Evolutionary conservation across 2,797 vertebrate genomes (phyloP).

Genomic region (Clarias fuscus): DNA sequence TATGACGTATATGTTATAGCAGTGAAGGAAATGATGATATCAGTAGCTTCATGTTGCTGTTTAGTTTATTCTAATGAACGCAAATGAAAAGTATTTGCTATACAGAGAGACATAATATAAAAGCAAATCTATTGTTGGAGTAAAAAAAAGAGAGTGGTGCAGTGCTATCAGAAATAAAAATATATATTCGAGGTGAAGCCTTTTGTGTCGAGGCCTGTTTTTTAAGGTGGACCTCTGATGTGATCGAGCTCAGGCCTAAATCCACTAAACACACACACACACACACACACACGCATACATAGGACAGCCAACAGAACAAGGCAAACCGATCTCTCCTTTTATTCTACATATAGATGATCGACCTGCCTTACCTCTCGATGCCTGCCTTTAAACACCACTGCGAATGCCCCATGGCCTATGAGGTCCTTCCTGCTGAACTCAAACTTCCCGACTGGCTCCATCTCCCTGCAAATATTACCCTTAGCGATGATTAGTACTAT

Average conservation of each 20-base stretch:
- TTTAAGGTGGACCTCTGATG: slow-evolving; percentile 48
- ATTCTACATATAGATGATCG: neutral
- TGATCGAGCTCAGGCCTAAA: neutral
- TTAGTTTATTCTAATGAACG: neutral
- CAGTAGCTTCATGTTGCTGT: neutral
- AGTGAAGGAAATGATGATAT: too few relatives aligned
- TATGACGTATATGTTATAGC: neutral
- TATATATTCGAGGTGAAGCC: neutral
- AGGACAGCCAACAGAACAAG: neutral
- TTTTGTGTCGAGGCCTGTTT: slow-evolving; percentile 27
- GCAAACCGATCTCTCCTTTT: neutral
- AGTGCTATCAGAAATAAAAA: neutral
- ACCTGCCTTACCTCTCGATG: slow-evolving; percentile 82
- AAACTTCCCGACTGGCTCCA: slow-evolving; percentile 94
- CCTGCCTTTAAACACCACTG: slow-evolving; percentile 94
- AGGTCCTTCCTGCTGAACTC: slow-evolving; percentile 97
- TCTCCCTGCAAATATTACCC: slow-evolving; percentile 48
- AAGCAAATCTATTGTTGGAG: neutral
- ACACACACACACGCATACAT: neutral
- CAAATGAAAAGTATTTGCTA: neutral
- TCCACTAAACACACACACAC: neutral
- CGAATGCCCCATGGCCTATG: slow-evolving; percentile 96
- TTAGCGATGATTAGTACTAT: slow-evolving; percentile 45
- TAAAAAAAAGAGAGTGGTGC: too few relatives aligned
- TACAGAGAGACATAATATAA: neutral